Base-by-base conservation (phyloP, 1,140 invertebrate genomes). In the Aphidius gifuensis region DNA sequence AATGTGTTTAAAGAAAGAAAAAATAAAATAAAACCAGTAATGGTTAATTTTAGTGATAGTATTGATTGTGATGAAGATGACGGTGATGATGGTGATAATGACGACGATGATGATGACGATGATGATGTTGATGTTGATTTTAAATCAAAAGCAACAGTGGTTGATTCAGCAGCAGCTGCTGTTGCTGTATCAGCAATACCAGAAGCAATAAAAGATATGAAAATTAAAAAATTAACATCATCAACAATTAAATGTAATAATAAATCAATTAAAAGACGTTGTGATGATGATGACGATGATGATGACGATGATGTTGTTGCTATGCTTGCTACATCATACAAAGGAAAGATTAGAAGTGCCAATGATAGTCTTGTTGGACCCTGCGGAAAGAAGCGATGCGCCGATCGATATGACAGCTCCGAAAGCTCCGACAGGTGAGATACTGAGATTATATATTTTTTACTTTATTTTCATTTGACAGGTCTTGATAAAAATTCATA, bases 351-450 rank as follows among this genome's bases (percentile, higher is more conserved):
- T 64, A 71, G 69, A 65, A 70, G 55, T 61, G 73, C 72, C 60
- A 72, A 79, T 61, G 72, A 74, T 58, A 71, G 63, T 61, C 66
- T 69, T 50, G 67, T 74, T 58, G 77, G 77, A 48, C 72, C 78
- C 65, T 88, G 85, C 74, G 86, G 88, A 76, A 92, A 91, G 83
- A 92, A 91, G 80, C 85, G 91, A 80, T 92, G 90, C 80, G 83
- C 89, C 72, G 90, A 92, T 85, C 85, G 90, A 84, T 92, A 91
- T 84, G 91, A 93, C 84, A 92, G 90, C 78, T 92, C 90, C 70
- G 91, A 92, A 82, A 92, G 90, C 76, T 92, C 90, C 81, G 91
- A 93, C 88, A 93, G 91, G 91, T 92, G 79, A 85, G 83, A 67
- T 66, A 67, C 65, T 66, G 66, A 66, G 60, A 9, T 38, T 40